A percentile compares a stretch with the other conserved stretches of the same genome.
Evolutionary conservation across 1,140 invertebrate genomes (phyloP).

Genomic region (Drosophila nikananu): DNA sequence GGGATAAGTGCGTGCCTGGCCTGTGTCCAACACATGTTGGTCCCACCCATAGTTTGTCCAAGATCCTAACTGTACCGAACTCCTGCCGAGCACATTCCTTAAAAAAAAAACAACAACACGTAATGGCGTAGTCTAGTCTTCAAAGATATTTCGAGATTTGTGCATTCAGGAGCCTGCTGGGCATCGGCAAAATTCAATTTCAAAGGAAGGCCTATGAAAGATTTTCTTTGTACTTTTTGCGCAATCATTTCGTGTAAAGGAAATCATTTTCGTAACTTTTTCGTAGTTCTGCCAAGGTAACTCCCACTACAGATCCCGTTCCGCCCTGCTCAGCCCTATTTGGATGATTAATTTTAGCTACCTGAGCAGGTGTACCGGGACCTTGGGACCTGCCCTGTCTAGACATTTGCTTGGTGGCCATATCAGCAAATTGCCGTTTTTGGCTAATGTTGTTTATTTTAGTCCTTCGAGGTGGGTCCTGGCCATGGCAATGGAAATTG

Average conservation of each 20-base stretch:
- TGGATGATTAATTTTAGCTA: constrained; percentile 46
- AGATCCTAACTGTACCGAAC: constrained; percentile 26
- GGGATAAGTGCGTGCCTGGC: constrained; percentile 33
- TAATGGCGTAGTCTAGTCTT: constrained; percentile 19
- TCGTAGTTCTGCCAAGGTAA: constrained; percentile 5
- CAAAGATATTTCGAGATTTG: constrained; percentile 1
- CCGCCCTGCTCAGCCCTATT: constrained; percentile 10
- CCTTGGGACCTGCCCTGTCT: constrained; percentile 41
- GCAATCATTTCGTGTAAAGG: constrained; percentile 34
- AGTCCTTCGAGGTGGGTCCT: constrained; percentile 27
- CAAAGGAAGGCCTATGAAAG: constrained; percentile 1
- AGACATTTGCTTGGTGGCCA: constrained; percentile 49
- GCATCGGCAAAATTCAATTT: constrained; percentile 12
- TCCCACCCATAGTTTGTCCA: constrained; percentile 16
- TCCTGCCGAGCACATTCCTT: background rate
- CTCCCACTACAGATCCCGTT: constrained; percentile 33
- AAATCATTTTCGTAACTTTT: constrained; percentile 33
- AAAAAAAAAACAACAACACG: constrained; percentile 12
- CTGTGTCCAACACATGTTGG: constrained; percentile 42
- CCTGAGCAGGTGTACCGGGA: constrained; percentile 41
- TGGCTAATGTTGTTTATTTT: constrained; percentile 50
- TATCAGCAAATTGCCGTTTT: constrained; percentile 50
- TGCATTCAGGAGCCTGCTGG: constrained; percentile 21
- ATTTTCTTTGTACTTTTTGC: constrained; percentile 42
- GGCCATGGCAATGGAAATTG: constrained; percentile 41